Conservation (phyloP, 1,140 invertebrate species). For the Heliconius eleuchia region DNA sequence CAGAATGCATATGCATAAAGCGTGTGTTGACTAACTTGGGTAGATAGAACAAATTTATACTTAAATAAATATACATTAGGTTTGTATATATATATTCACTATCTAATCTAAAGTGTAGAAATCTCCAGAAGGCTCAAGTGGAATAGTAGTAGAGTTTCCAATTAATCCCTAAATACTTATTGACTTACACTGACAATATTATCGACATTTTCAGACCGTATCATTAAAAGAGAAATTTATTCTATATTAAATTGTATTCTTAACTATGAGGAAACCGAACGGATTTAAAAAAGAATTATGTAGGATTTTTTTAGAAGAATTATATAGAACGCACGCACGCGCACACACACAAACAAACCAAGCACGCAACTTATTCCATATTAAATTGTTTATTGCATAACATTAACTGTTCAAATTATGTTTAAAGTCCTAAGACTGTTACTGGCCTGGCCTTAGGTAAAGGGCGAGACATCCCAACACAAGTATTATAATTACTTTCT, state of each 20-base stretch:
- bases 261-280: too few relatives aligned
- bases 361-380: too few relatives aligned
- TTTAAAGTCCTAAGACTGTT: too few relatives aligned
- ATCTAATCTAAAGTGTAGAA: conserved; percentile 15
- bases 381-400: too few relatives aligned
- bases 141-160: conserved; percentile 4
- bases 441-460: not conserved
- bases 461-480: too few relatives aligned
- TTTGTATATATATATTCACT: not conserved
- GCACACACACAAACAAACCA: too few relatives aligned
- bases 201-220: not conserved
- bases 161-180: conserved; percentile 15
- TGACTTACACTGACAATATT: not conserved
- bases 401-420: too few relatives aligned
- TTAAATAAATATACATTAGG: not conserved
- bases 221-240: not conserved
- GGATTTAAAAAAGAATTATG: too few relatives aligned
- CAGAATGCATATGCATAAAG: not conserved
- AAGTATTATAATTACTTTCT: too few relatives aligned
- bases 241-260: not conserved
- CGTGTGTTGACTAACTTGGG: not conserved
- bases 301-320: too few relatives aligned
- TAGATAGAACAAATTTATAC: not conserved
- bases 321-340: too few relatives aligned
- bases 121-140: conserved; percentile 5